A percentile compares a stretch with the other conserved stretches of the same genome.
Evolutionary conservation across 2,113 vertebrate species (phyloP).

Genomic region (Epinephelus fuscoguttatus): DNA sequence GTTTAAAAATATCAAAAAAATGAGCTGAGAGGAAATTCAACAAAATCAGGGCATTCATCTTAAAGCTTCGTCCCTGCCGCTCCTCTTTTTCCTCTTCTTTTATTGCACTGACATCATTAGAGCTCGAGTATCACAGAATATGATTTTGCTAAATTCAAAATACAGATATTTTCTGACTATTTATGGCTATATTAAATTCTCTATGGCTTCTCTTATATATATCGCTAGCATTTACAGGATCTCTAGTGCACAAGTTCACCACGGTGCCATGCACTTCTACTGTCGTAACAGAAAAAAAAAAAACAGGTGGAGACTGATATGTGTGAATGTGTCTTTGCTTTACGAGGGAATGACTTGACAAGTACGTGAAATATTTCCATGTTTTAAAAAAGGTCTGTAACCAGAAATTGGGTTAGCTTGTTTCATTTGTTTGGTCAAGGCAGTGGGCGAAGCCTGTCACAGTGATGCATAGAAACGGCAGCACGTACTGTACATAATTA

Average conservation of each 20-base stretch:
- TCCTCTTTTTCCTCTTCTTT: constrained; percentile 4
- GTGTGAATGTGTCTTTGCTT: constrained; percentile 14
- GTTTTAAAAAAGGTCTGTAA: constrained; percentile 20
- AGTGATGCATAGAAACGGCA: constrained; percentile 75
- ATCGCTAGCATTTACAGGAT: constrained; percentile 48
- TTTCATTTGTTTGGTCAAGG: constrained; percentile 64
- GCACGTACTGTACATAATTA: constrained; percentile 24
- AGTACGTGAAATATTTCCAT: constrained; percentile 23
- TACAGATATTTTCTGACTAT: constrained; percentile 51
- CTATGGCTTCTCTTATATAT: constrained; percentile 71
- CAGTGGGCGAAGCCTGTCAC: constrained; percentile 79
- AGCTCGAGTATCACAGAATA: constrained; percentile 57
- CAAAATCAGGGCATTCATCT: neutral
- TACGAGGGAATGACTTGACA: constrained; percentile 24
- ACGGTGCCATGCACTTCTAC: constrained; percentile 65
- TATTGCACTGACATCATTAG: constrained; percentile 58
- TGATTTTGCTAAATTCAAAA: constrained; percentile 56
- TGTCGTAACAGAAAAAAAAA: constrained; percentile 12
- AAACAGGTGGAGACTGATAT: constrained; percentile 13
- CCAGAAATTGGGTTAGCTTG: constrained; percentile 22
- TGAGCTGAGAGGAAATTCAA: neutral
- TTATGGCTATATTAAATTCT: constrained; percentile 71
- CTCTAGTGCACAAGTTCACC: constrained; percentile 60
- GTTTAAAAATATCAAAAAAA: neutral
- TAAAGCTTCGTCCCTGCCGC: neutral